phyloP scores from a whole-genome alignment of 2,113 vertebrate genomes.

The Cynoglossus semilaevis region DNA sequence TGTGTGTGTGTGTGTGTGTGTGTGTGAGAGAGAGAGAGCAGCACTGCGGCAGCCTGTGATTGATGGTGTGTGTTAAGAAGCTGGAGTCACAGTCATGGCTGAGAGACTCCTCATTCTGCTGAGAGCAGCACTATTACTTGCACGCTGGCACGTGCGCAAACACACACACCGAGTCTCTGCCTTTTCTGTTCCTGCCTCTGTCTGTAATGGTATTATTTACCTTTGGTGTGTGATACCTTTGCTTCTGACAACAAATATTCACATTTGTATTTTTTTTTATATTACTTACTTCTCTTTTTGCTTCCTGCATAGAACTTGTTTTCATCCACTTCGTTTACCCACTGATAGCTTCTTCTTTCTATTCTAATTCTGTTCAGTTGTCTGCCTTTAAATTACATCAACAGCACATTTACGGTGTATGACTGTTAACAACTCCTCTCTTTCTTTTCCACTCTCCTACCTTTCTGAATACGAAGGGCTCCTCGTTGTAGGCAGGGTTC shows the following conservation, averaged over 20 bases:
- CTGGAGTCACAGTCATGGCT: slow-evolving; percentile 77
- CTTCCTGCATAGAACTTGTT: neutral
- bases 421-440: neutral
- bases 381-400: too few relatives aligned
- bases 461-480: slow-evolving; percentile 97
- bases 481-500: slow-evolving; percentile 97
- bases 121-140: slow-evolving; percentile 69
- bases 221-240: neutral
- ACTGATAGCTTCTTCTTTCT: too few relatives aligned
- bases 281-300: neutral
- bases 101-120: slow-evolving; percentile 76
- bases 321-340: neutral
- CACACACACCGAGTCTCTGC: slow-evolving; percentile 4
- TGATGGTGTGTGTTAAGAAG: slow-evolving; percentile 73
- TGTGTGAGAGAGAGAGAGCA: slow-evolving; percentile 44
- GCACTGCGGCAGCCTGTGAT: slow-evolving; percentile 78
- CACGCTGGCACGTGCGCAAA: neutral
- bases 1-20: slow-evolving; percentile 23
- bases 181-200: slow-evolving; percentile 15
- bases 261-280: neutral
- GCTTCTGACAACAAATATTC: neutral
- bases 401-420: too few relatives aligned
- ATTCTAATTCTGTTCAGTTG: too few relatives aligned
- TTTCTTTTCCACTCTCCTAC: slow-evolving; percentile 55
- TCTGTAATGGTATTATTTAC: slow-evolving; percentile 18